These are phyloP conservation scores for Oscheius sp. DNA, from an alignment of 2,888 invertebrate species.

Conservation along the genomic window DNA sequence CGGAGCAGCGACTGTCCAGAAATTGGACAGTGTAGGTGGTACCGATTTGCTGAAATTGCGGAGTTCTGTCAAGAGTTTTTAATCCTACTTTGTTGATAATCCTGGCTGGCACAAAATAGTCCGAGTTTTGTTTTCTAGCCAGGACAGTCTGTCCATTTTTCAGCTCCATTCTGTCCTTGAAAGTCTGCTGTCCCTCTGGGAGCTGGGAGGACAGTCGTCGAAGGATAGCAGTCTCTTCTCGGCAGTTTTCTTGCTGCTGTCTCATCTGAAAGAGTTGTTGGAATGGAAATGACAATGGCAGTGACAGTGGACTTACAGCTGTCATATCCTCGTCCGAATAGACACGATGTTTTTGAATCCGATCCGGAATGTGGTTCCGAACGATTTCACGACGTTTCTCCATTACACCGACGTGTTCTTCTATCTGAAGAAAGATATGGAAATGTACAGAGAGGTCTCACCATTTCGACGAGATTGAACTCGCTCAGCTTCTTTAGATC, in stretches of 20 bases:
- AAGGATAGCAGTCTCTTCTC: not conserved
- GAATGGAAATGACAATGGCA: not conserved
- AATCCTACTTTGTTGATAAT: conserved; percentile 7
- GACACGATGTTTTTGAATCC: not conserved
- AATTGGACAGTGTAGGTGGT: conserved; percentile 6
- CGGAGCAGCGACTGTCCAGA: not conserved
- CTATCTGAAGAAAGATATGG: conserved; percentile 3
- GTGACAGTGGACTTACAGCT: not conserved
- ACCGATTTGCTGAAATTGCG: not conserved
- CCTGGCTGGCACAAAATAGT: conserved; percentile 2
- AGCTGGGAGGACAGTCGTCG: not conserved
- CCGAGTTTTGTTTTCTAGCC: not conserved
- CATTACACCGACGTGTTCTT: conserved; percentile 1
- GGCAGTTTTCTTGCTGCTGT: not conserved
- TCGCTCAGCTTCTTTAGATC: not conserved
- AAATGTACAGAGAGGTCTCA: conserved; percentile 23
- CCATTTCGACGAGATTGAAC: not conserved
- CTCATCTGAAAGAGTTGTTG: not conserved
- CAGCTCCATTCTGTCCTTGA: not conserved
- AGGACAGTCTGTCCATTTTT: conserved; percentile 6
- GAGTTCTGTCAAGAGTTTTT: not conserved
- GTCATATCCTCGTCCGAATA: conserved; percentile 1
- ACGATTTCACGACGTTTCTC: not conserved
- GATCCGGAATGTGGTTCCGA: not conserved
- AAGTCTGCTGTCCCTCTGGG: not conserved